Conservation (phyloP, 2,888 invertebrate species). For the Trimorus sp. region DNA sequence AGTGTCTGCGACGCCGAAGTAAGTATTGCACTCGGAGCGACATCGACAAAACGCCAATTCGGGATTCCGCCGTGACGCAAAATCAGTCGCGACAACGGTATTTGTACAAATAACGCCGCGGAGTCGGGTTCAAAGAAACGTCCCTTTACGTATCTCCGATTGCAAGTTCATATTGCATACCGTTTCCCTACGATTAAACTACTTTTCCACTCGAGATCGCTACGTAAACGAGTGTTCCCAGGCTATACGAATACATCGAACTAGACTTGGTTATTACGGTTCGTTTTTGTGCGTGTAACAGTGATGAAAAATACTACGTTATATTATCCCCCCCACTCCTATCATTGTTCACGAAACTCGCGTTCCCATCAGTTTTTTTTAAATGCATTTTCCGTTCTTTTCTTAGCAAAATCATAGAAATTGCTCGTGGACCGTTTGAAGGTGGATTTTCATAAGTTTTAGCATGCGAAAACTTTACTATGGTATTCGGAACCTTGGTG, state of each 20-base stretch:
- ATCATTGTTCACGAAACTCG: constrained; percentile 28
- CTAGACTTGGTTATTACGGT: constrained; percentile 64
- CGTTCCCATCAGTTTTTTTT: constrained; percentile 3
- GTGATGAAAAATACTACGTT: constrained; percentile 66
- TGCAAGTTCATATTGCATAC: constrained; percentile 59
- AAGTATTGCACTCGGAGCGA: no score
- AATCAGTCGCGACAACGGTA: constrained; percentile 37
- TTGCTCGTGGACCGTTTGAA: constrained; percentile 37
- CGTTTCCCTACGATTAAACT: constrained; percentile 46
- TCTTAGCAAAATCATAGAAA: constrained; percentile 51
- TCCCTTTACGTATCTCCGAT: constrained; percentile 52
- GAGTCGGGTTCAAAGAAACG: constrained; percentile 45
- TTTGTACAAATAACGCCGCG: constrained; percentile 45
- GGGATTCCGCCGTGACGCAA: constrained; percentile 24
- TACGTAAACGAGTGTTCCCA: constrained; percentile 66
- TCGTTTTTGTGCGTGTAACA: constrained; percentile 63
- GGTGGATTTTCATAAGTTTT: no score
- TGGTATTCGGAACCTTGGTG: no score
- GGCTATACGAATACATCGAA: constrained; percentile 72
- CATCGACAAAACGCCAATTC: constrained; percentile 27
- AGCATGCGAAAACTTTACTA: no score
- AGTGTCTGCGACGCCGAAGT: no score
- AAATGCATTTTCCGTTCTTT: constrained; percentile 32
- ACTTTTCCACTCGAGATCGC: constrained; percentile 53
- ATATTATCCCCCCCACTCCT: constrained; percentile 26